These are phyloP conservation scores for Adineta ricciae DNA, from an alignment of 2,888 invertebrate species.

Conservation along the genomic window DNA sequence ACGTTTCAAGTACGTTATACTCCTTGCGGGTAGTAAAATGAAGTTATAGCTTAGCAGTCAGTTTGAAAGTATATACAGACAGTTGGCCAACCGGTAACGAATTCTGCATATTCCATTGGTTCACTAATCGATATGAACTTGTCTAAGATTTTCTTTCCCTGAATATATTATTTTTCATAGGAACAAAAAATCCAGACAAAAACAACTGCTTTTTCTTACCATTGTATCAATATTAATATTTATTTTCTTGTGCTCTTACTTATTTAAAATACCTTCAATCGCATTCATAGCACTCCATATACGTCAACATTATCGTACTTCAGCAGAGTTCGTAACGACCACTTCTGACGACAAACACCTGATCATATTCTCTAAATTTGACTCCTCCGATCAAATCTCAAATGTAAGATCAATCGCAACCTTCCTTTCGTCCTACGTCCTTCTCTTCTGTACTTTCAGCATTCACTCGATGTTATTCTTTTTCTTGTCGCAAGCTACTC, in stretches of 20 bases:
- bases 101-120: too few species aligned
- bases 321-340: background rate
- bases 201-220: background rate
- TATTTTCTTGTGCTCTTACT: background rate
- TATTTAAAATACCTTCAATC: background rate
- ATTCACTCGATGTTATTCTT: background rate
- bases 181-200: background rate
- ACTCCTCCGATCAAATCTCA: background rate
- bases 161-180: too few species aligned
- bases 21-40: too few species aligned
- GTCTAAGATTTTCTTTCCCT: too few species aligned
- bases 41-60: too few species aligned
- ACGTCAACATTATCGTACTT: too few species aligned
- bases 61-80: too few species aligned
- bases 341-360: background rate
- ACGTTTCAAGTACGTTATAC: too few species aligned
- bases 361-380: background rate
- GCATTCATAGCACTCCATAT: background rate
- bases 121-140: too few species aligned
- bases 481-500: background rate
- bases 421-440: background rate
- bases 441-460: background rate
- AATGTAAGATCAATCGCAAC: background rate
- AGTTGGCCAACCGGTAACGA: too few species aligned
- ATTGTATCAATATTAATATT: background rate